Evolutionary conservation across 1,140 invertebrate genomes (phyloP), one percentile per base, ranked within the genome.

Genomic region (Globodera ellingtonae): DNA sequence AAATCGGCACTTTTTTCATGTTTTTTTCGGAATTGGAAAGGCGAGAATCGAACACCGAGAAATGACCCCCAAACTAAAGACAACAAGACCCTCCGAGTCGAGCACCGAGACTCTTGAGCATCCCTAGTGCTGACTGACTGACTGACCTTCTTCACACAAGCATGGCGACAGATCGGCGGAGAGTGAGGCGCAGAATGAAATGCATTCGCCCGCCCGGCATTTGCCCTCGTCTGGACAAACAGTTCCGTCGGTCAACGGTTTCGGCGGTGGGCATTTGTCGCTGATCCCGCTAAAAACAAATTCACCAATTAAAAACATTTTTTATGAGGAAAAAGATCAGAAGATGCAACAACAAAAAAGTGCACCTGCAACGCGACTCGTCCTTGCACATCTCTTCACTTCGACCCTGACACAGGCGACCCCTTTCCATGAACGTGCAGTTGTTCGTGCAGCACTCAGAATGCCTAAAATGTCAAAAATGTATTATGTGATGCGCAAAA

Each of bases 371-470:
- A 84, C 52, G 76, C 21, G 85, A 59, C 44, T 71, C 72, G 15
- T 52, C 56, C 56, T 84, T 86, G 56, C 84, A 85, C 6, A 35
- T 84, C 48, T 85, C 84, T 13, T 21, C 69, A 21, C 71, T 85
- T 59, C 46, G 48, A 21, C 67, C 50, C 47, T 81, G 84, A 69
- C 84, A 85, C 44, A 75, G n/a, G 52, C 46, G 46, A 50, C 62
- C 69, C 15, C 10, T 18, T 9, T 15, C 47, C 18, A 76, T 74
- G 67, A 76, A 85, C 3, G 50, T 56, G 72, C 84, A 85, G n/a
- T 80, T 52, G 10, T n/a, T 21, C 35, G 84, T 75, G 59, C 84
- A 85, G 59, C 84, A 85, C 73, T 85, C 84, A 21, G 85, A 84
- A 79, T 85, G 84, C 52, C 46, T 72, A 7, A 56, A 52, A 46